A percentile compares a stretch with the other conserved stretches of the same genome.
phyloP scores from a whole-genome alignment of 2,797 vertebrate genomes.

The Sebastes matsubarae region DNA sequence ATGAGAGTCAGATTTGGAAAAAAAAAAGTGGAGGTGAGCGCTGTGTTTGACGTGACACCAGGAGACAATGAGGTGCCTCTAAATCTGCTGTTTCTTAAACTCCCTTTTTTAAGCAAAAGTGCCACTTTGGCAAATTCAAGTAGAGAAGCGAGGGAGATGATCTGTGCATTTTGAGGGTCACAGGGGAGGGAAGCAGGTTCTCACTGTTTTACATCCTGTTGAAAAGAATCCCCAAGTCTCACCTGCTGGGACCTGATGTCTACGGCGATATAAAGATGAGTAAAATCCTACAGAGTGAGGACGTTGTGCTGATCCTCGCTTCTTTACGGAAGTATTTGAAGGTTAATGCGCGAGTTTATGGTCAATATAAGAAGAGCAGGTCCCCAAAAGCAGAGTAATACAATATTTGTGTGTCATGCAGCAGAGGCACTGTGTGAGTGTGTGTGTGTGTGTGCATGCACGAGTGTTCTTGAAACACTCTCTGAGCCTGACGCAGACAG shows the following conservation, averaged over 20 bases:
- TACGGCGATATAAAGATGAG: constrained; percentile 3
- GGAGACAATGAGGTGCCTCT: constrained; percentile 36
- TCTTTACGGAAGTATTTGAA: constrained; percentile 34
- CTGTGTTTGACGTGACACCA: constrained; percentile 41
- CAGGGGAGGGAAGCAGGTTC: constrained; percentile 87
- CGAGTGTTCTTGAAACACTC: constrained; percentile 62
- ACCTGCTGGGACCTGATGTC: constrained; percentile 84
- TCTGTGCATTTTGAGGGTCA: constrained; percentile 91
- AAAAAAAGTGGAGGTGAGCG: constrained; percentile 49
- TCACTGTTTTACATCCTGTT: constrained; percentile 90
- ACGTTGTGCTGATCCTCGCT: constrained; percentile 11
- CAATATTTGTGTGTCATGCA: constrained; percentile 14
- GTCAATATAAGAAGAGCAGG: constrained; percentile 22
- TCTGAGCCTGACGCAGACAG: constrained; percentile 61
- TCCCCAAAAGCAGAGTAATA: constrained; percentile 9
- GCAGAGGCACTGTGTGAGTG: not conserved
- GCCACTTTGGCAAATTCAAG: constrained; percentile 95
- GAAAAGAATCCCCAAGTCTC: constrained; percentile 86
- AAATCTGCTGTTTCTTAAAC: constrained; percentile 66
- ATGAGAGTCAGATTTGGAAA: constrained; percentile 6
- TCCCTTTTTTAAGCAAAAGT: constrained; percentile 84
- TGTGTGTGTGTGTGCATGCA: not conserved
- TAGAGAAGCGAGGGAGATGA: constrained; percentile 90
- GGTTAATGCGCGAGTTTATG: constrained; percentile 35
- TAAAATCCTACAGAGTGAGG: constrained; percentile 14